phyloP scores from a whole-genome alignment of 2,888 invertebrate genomes.

The Laspeyria flexula region DNA sequence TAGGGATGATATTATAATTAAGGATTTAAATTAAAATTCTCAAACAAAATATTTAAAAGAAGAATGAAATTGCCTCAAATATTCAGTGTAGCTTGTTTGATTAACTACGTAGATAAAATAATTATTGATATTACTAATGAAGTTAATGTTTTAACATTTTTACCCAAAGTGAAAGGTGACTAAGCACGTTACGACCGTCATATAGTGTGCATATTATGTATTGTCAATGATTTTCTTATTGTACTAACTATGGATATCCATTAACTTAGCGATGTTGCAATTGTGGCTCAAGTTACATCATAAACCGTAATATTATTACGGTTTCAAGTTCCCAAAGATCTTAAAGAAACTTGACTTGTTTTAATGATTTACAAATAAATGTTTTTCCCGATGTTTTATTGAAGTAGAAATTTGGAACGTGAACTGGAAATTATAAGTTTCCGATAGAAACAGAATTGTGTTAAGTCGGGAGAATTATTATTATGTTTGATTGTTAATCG shows the following conservation, averaged over 20 bases:
- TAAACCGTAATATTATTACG: slow-evolving; percentile 57
- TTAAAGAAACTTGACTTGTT: slow-evolving; percentile 47
- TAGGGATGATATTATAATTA: no score
- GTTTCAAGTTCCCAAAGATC: slow-evolving; percentile 48
- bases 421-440: slow-evolving; percentile 14
- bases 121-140: not conserved
- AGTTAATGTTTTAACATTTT: not conserved
- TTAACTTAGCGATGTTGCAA: slow-evolving; percentile 38
- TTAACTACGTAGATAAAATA: no score
- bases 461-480: slow-evolving; percentile 23
- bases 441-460: slow-evolving; percentile 16
- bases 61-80: no score
- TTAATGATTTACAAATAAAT: slow-evolving; percentile 16
- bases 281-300: slow-evolving; percentile 37
- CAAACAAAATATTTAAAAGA: no score
- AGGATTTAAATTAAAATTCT: no score
- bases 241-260: slow-evolving; percentile 31
- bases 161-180: slow-evolving; percentile 35
- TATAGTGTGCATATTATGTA: slow-evolving; percentile 41
- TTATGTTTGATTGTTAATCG: slow-evolving; percentile 11
- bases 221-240: slow-evolving; percentile 25
- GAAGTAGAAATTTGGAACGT: slow-evolving; percentile 14
- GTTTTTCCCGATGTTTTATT: slow-evolving; percentile 21
- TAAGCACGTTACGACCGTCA: slow-evolving; percentile 36
- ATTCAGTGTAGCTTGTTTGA: no score